Conservation (phyloP, 2,797 vertebrate genomes). For the Dermochelys coriacea region DNA sequence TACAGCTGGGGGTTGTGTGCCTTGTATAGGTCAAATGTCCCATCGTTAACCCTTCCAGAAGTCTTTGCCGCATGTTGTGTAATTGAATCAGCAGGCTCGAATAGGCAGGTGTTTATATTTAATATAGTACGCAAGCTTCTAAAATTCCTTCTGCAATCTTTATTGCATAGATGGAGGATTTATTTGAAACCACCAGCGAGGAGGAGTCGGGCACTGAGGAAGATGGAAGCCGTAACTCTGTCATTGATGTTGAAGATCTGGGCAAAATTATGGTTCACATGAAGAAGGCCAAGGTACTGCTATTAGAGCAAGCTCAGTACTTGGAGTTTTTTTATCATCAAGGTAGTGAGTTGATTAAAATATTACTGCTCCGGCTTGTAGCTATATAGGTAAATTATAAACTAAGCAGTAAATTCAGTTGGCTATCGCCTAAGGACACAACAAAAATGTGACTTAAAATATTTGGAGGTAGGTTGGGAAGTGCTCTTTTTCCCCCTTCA, state of each 20-base stretch:
- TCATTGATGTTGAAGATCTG: slow-evolving; percentile 93
- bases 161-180: slow-evolving; percentile 68
- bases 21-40: neutral
- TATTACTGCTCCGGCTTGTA: neutral
- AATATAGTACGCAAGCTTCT: neutral
- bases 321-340: neutral
- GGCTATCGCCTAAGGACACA: neutral
- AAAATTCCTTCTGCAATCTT: neutral
- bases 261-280: slow-evolving; percentile 85
- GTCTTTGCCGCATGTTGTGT: neutral
- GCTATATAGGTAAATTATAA: neutral
- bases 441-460: neutral
- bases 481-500: neutral
- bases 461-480: neutral
- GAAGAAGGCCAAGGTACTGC: slow-evolving; percentile 89
- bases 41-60: neutral
- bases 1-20: neutral
- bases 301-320: neutral
- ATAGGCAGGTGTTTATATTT: neutral
- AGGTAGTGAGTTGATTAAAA: neutral
- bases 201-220: slow-evolving; percentile 78
- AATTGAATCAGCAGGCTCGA: neutral
- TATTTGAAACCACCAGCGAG: slow-evolving; percentile 89
- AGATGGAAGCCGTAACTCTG: slow-evolving; percentile 60
- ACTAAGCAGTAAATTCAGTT: neutral